Base-by-base conservation (phyloP, 1,140 invertebrate genomes). In the Acromyrmex echinatior region DNA sequence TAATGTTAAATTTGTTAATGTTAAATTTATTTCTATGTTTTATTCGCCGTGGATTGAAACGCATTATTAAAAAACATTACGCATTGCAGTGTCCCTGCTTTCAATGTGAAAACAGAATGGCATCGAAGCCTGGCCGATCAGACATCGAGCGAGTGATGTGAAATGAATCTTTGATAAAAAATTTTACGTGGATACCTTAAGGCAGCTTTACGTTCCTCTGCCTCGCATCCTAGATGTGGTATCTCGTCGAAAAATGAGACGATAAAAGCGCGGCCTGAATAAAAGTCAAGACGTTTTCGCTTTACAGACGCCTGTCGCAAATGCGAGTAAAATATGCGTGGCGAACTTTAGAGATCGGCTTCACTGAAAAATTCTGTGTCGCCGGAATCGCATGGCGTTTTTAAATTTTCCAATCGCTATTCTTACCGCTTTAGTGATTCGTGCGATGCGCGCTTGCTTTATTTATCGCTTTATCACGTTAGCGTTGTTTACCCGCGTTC, bases 161-260 rank as follows among this genome's bases (percentile, higher is more conserved):
- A 82, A 82, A 60, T 62, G 62, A 82, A 82, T 82, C 80, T 82
- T 60, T 56, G 80, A 82, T 82, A 56, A 39, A 62, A 62, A 73
- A 82, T 74, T 82, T 73, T 25, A 31, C 39, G 9, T 60, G 56
- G 80, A 74, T 82, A 74, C 68, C 35, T 18, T 10, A 70, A 70
- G 78, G 78, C 65, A 71, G 78, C 65, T 78, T 77, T 77, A 45
- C 51, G n/a, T 16, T 16, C 49, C 76, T 78, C 16, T 12, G 21
- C 39, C 28, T 56, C 21, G 68, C 12, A 9, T 25, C 25, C 16
- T 7, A 16, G 28, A 71, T 73, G 35, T 4, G 53, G 68, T 81
- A 45, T 82, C 53, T 74, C 68, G 68, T 81, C 87, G 60, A 60
- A 81, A 88, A 60, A 88, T 68, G 68, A 86, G 85, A 80, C 35